These are phyloP conservation scores for Listronotus bonariensis DNA, from an alignment of 1,140 invertebrate genomes.

Conservation along the genomic window DNA sequence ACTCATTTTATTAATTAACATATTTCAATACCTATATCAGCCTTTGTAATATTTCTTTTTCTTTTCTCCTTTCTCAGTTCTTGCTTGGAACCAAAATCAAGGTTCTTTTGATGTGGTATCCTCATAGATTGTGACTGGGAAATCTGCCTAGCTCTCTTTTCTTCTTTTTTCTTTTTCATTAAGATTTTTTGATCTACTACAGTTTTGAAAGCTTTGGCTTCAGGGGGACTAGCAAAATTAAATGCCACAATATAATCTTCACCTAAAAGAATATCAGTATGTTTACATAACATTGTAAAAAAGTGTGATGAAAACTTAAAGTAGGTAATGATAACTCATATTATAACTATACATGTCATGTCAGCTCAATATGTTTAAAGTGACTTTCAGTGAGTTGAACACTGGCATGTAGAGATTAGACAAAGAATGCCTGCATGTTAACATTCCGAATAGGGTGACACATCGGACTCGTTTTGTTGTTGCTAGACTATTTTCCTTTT, in stretches of 20 bases:
- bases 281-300: too few relatives aligned
- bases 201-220: conserved; percentile 75
- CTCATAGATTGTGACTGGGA: conserved; percentile 34
- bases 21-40: conserved; percentile 72
- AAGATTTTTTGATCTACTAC: conserved; percentile 69
- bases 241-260: conserved; percentile 85
- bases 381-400: too few relatives aligned
- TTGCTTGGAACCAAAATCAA: conserved; percentile 25
- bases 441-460: too few relatives aligned
- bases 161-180: conserved; percentile 60
- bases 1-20: not conserved
- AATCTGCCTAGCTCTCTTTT: conserved; percentile 33
- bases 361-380: too few relatives aligned
- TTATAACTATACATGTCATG: too few relatives aligned
- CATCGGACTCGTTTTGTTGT: too few relatives aligned
- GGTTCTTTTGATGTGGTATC: conserved; percentile 12
- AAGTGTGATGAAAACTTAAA: too few relatives aligned
- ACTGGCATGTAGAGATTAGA: too few relatives aligned
- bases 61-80: conserved; percentile 58
- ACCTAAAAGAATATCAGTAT: conserved; percentile 46
- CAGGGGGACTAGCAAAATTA: conserved; percentile 90
- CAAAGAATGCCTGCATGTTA: too few relatives aligned
- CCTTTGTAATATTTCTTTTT: conserved; percentile 78
- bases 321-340: too few relatives aligned
- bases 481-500: too few relatives aligned